Base-by-base conservation (phyloP, 92 coral and sea anemone genomes). In the Muricea muricata region DNA sequence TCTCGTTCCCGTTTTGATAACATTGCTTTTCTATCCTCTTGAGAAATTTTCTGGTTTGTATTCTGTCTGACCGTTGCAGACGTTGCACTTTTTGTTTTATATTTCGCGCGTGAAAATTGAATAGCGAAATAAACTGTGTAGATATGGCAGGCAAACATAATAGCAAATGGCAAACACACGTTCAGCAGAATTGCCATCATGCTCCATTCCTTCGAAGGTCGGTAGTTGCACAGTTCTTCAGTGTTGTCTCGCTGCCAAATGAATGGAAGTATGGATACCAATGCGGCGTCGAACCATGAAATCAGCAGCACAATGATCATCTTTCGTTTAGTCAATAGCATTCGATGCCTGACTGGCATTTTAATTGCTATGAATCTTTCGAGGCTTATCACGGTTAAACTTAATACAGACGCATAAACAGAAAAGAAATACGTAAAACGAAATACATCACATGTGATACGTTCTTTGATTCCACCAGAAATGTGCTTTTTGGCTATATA, bases 291-390 rank as follows among this genome's bases (percentile, higher is more conserved):
- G 6, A 92, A 15, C 99, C 99, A 96, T 26, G 84, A 90, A 65
- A 90, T 23, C 33, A 89, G 0, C 29, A 96, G 57, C 15, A 92
- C 91, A 58, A 67, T 32, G 54, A 82, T 71, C 20, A 96, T 89
- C 65, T 95, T 84, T 30, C 83, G 83, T 7, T 77, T 85, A 7
- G 99, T 92, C 25, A 90, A 92, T 26, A 85, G 86, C 54, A 83
- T 86, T 47, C 79, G 63, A 41, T 93, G 90, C 55, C 84, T 86
- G 87, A 96, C 90, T 86, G 99, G 97, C 72, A 82, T 89, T 86
- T 80, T 92, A 9, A 96, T 86, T 12, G 98, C 98, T 65, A 93
- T 58, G 75, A 96, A 89, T 78, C 99, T 92, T 66, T 96, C 99
- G 25, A 93, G 86, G 30, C 99, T 92, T 71, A 96, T 92, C 4